Base-by-base conservation (phyloP, 2,888 invertebrate species). In the Chouioia cunea region DNA sequence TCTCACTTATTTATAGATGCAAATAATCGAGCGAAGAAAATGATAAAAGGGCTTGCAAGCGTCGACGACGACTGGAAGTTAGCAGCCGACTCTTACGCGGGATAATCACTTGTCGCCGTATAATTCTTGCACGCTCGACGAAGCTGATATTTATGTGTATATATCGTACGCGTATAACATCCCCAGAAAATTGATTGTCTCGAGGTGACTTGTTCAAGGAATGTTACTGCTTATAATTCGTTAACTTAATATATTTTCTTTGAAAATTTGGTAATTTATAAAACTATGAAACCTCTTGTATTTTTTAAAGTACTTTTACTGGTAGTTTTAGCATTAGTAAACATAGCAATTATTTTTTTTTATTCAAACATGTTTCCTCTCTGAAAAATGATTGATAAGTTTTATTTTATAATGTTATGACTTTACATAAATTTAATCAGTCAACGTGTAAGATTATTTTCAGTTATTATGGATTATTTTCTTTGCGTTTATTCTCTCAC, bases 81-180 rank as follows among this genome's bases (percentile, higher is more conserved):
- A 48, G 43, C 59, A 27, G 22, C 16, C 14, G 64, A 54, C 71
- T 64, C 36, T 36, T 20, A 50, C 43, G 44, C 46, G 73, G n/a
- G 69, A 47, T 70, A 70, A 70, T 73, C 65, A 59, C 57, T 69
- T 48, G 65, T 47, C 58, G 73, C 53, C 46, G 57, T 63, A 73
- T 73, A 73, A 69, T 73, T 73, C 72, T 65, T 66, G 52, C 62
- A 69, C 65, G 69, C 72, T 69, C 52, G 65, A 54, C 36, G 52
- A 62, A 57, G 46, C 63, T 44, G 18, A 16, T 70, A 48, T 54
- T 54, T 59, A 59, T 36, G 36, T 23, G 46, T 18, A 10, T 15
- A 36, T 47, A n/a, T n/a, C n/a, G n/a, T 47, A 20, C 18, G 48
- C 27, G 43, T 54, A 63, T 6, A 18, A n/a, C n/a, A n/a, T n/a